These are phyloP conservation scores for Agrochola lychnidis DNA, from an alignment of 2,888 invertebrate genomes.

Conservation along the genomic window DNA sequence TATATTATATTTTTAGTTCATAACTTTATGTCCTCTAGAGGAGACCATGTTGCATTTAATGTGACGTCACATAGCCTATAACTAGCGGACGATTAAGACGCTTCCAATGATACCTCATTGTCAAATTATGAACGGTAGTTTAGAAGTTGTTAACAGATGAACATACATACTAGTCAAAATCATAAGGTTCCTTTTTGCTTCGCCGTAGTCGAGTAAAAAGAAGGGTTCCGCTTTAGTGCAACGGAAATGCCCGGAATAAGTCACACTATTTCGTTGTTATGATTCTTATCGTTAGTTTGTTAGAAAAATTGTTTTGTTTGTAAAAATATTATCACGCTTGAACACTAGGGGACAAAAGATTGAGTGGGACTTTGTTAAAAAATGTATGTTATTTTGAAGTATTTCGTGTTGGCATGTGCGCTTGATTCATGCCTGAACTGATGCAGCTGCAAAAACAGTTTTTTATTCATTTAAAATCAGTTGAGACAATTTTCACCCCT, in stretches of 20 bases:
- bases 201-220: too few relatives aligned
- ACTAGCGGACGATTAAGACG: too few relatives aligned
- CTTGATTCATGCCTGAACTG: too few relatives aligned
- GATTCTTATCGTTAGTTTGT: slow-evolving; percentile 48
- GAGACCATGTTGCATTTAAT: too few relatives aligned
- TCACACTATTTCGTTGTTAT: slow-evolving; percentile 26
- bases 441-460: not conserved
- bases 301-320: slow-evolving; percentile 27
- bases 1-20: too few relatives aligned
- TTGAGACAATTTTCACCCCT: not conserved
- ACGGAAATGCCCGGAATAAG: slow-evolving; percentile 12
- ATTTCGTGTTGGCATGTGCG: slow-evolving; percentile 1
- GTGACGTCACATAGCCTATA: too few relatives aligned
- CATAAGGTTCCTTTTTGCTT: too few relatives aligned
- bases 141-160: too few relatives aligned
- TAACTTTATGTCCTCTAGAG: too few relatives aligned
- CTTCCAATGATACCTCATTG: too few relatives aligned
- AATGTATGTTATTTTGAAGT: slow-evolving; percentile 6
- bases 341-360: slow-evolving; percentile 14
- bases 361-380: slow-evolving; percentile 6
- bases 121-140: too few relatives aligned
- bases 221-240: not conserved
- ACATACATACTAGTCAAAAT: too few relatives aligned
- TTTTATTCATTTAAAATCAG: not conserved
- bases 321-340: slow-evolving; percentile 49